Base-by-base conservation (phyloP, 1,140 invertebrate genomes). In the Hirudo medicinalis region DNA sequence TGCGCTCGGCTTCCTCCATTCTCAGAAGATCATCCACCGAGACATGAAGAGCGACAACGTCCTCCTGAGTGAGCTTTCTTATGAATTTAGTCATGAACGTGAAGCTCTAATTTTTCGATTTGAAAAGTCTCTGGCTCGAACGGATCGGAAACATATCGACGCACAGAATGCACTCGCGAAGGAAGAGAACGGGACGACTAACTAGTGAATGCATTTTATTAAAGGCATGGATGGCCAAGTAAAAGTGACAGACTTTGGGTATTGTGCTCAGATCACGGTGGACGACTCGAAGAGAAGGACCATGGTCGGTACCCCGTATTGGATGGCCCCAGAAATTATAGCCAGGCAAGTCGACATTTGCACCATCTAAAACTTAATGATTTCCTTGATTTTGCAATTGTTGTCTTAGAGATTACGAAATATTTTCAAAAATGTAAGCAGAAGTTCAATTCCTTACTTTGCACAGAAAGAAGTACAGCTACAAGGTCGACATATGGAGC, bases 241-340 rank as follows among this genome's bases (percentile, higher is more conserved):
- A 15, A 82, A 82, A 73, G 69, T 82, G n/a, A 82, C 80, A 32
- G 81, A 82, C 74, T 82, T 82, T 76, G 81, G 81, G 13, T 82
- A 81, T 73, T 82, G 81, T 76, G 81, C 81, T 55, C 80, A 82
- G 72, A 73, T 82, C 9, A 4, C 36, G 22, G 68, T 25, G 8
- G 74, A 63, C 20, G 54, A 43, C 67, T 76, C 75, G 25, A 80
- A 82, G 73, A 54, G 81, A 32, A 77, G 78, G 55, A 82, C 81
- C 43, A 81, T 82, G 77, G 81, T 82, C 57, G 81, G 81, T 69
- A 82, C 81, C 27, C 81, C 81, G 1, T 82, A 82, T 72, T 82
- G 81, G 81, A 82, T 82, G 81, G 79, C 81, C 22, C 76, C 76
- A 22, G 76, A 76, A 72, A 49, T 76, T 2, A 72, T 76, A 15